These are phyloP conservation scores for Gephyroberyx darwinii DNA, from an alignment of 2,797 vertebrate genomes.

Conservation along the genomic window DNA sequence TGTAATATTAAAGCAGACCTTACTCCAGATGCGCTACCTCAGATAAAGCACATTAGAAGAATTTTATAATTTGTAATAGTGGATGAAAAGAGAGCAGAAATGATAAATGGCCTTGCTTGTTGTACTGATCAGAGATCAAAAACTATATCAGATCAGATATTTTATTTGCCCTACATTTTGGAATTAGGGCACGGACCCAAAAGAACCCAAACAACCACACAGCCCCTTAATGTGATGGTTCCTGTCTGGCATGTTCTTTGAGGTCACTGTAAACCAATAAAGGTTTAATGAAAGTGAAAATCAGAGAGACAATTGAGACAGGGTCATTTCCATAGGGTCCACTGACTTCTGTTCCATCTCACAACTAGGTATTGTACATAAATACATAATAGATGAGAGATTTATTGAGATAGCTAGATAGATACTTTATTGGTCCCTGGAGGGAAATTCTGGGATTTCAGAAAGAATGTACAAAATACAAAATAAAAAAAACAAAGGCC, in stretches of 20 bases:
- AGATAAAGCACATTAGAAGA: conserved; percentile 37
- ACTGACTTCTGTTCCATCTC: too few species aligned
- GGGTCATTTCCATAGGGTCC: too few species aligned
- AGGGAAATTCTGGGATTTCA: too few species aligned
- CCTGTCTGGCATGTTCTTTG: too few species aligned
- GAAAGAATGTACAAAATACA: too few species aligned
- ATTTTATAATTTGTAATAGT: conserved; percentile 28
- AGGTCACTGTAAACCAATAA: conserved; percentile 16
- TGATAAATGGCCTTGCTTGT: conserved; percentile 20
- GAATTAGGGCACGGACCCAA: neutral
- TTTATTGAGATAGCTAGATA: too few species aligned
- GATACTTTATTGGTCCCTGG: too few species aligned
- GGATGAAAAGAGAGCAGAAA: conserved; percentile 26
- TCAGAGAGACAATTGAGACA: too few species aligned
- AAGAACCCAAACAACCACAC: neutral
- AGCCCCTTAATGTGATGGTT: neutral
- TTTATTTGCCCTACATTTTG: neutral
- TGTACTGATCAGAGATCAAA: conserved; percentile 31
- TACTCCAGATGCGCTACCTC: conserved; percentile 14
- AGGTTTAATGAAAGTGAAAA: too few species aligned
- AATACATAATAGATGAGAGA: too few species aligned
- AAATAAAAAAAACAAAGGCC: too few species aligned
- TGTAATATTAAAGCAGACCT: conserved; percentile 44
- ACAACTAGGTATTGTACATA: too few species aligned
- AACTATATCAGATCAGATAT: conserved; percentile 12